Percentiles rank a stretch among this genome's conserved stretches.
Conservation (phyloP, 1,140 invertebrate species). For the Plodia interpunctella region DNA sequence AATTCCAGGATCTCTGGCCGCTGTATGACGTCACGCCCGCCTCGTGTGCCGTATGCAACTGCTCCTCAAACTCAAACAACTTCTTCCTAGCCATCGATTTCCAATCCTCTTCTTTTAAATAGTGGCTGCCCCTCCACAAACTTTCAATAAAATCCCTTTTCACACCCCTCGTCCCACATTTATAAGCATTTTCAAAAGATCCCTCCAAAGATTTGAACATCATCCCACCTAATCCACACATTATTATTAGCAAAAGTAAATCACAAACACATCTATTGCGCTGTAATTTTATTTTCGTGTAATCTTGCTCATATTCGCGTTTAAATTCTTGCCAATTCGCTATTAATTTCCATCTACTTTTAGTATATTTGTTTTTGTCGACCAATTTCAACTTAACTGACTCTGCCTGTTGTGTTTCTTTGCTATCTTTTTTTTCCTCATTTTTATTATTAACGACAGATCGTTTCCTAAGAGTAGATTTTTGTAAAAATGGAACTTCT, state of each 20-base stretch:
- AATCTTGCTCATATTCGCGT: conserved; percentile 78
- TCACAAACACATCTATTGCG: conserved; percentile 83
- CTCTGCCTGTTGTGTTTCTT: conserved; percentile 26
- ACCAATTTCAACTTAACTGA: conserved; percentile 29
- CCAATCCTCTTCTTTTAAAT: conserved; percentile 91
- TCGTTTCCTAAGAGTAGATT: conserved; percentile 51
- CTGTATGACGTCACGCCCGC: conserved; percentile 88
- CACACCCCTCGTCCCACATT: conserved; percentile 90
- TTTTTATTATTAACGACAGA: conserved; percentile 33
- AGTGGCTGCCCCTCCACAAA: conserved; percentile 88
- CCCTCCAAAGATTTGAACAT: conserved; percentile 89
- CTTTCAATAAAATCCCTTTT: conserved; percentile 90
- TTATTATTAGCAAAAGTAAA: conserved; percentile 81
- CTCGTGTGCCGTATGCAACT: conserved; percentile 89
- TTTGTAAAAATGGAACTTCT: conserved; percentile 30
- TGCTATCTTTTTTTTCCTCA: conserved; percentile 25
- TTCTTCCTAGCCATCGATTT: conserved; percentile 88
- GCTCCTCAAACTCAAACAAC: conserved; percentile 90
- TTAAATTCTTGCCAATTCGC: conserved; percentile 79
- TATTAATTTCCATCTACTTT: conserved; percentile 52
- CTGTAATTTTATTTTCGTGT: conserved; percentile 74
- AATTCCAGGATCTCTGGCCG: conserved; percentile 92
- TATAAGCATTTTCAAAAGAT: conserved; percentile 89
- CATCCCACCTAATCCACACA: conserved; percentile 87
- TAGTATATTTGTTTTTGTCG: conserved; percentile 35